Evolutionary conservation across 2,888 invertebrate genomes (phyloP), one percentile per base, ranked within the genome.

Genomic region (Acleris sparsana): DNA sequence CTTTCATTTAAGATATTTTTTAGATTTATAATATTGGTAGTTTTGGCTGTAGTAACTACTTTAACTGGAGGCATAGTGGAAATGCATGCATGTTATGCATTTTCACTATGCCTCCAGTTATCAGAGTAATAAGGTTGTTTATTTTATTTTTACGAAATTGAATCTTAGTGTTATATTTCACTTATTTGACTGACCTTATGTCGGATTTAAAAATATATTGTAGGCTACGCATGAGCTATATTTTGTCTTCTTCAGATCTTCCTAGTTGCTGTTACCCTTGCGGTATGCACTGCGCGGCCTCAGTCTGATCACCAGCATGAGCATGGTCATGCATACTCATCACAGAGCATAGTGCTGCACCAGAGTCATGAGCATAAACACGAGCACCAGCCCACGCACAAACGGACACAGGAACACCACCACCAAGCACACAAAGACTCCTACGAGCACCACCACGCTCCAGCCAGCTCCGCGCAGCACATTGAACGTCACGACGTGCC

Each of bases 301-400:
- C 61, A 65, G 5, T 33, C 56, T 18, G 76, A 76, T 22, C 75
- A 57, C 43, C 58, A 63, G 39, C 59, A 65, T 51, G 62, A 55
- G 56, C 48, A 79, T 57, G 74, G 72, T 4, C 78, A 80, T 55
- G 80, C 79, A 13, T 72, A 77, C 71, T 83, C 82, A 7, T 81
- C 82, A 1, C 84, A 84, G 61, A 82, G 75, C 66, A 78, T 81
- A 59, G 77, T 79, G 20, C 74, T 85, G 55, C 77, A 77, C 72
- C 81, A 81, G 76, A 79, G 4, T 64, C 16, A 46, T 80, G 66
- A 39, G 13, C 73, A 61, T 22, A 72, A 77, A 18, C 70, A 69
- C 6, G 70, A 73, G 63, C 48, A 48, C 48, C 48, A 48, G 55
- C 43, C 53, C 65, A 9, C 59, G 1, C n/a, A 17, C 44, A 63